Evolutionary conservation across 1,140 invertebrate genomes (phyloP), one percentile per base, ranked within the genome.

Genomic region (Apis laboriosa): DNA sequence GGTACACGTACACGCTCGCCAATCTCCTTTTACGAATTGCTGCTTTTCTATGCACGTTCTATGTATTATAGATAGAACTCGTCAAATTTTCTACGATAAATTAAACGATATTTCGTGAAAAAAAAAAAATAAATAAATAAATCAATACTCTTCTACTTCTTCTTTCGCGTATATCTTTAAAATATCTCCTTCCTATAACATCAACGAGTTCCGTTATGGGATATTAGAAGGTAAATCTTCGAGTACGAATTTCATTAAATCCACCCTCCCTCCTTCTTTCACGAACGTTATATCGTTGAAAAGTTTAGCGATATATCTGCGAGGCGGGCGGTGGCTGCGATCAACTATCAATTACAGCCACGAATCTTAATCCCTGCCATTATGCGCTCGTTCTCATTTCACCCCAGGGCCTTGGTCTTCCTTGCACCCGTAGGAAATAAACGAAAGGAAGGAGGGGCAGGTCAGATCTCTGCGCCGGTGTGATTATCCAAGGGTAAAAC

Each of bases 401-500:
- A 73, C 58, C 58, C 64, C 24, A 3, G 28, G 34, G 43, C n/a
- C 55, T 77, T 55, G 28, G 28, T 66, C 70, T 28, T 66, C 21
- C 77, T 63, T 55, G 34, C 77, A 60, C 15, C 28, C 53, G 17
- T 56, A 58, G 80, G 78, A 66, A 79, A 77, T 79, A 83, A 71
- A 79, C 75, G 75, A 63, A 79, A 78, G 68, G 61, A 43, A 24
- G n/a, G n/a, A 17, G 43, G 72, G 64, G 49, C 58, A 84, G 70
- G 80, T 84, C 85, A 70, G 51, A 80, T 72, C 83, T 72, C 83
- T 84, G 55, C 83, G 71, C 49, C 74, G 61, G 83, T 80, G 73
- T 68, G 86, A 88, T 88, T 88, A 88, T 88, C 87, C 87, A 70
- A 80, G 87, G 87, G 84, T 88, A 88, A 88, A 88, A 88, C 87